Evolutionary conservation across 1,140 invertebrate species (phyloP).

Genomic region (Anastrepha obliqua): DNA sequence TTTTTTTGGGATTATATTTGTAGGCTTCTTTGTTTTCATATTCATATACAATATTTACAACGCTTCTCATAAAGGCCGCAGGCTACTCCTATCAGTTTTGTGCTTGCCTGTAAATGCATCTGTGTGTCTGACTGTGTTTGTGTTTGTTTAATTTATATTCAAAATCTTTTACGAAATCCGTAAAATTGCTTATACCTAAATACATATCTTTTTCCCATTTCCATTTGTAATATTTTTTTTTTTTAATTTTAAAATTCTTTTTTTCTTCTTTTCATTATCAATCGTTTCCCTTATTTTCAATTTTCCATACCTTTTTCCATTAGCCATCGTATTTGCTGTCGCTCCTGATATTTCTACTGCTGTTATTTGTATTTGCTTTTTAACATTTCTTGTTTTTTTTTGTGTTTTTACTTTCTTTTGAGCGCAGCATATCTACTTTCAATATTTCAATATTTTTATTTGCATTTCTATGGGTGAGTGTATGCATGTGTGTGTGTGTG

Average conservation of each 20-base stretch:
- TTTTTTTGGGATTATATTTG: constrained; percentile 22
- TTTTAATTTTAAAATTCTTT: not conserved
- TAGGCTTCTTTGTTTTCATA: not conserved
- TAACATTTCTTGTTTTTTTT: not conserved
- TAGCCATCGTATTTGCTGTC: constrained; percentile 32
- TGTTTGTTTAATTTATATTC: constrained; percentile 27
- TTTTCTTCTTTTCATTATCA: not conserved
- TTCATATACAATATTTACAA: constrained; percentile 18
- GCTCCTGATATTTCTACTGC: constrained; percentile 7
- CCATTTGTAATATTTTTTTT: not conserved
- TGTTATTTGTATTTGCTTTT: constrained; percentile 42
- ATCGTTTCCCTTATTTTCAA: not conserved
- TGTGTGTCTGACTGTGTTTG: not conserved
- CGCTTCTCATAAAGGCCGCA: not conserved
- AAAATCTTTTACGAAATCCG: constrained; percentile 20
- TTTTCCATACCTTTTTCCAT: constrained; percentile 22
- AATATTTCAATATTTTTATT: constrained; percentile 44
- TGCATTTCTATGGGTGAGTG: not conserved
- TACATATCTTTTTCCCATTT: not conserved
- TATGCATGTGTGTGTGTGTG: not conserved
- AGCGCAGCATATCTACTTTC: not conserved
- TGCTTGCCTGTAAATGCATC: not conserved
- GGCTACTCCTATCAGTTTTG: not conserved
- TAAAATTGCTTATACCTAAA: constrained; percentile 41
- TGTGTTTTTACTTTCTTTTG: constrained; percentile 16